Conservation (phyloP, 2,113 vertebrate genomes). For the Catharus minimus region DNA sequence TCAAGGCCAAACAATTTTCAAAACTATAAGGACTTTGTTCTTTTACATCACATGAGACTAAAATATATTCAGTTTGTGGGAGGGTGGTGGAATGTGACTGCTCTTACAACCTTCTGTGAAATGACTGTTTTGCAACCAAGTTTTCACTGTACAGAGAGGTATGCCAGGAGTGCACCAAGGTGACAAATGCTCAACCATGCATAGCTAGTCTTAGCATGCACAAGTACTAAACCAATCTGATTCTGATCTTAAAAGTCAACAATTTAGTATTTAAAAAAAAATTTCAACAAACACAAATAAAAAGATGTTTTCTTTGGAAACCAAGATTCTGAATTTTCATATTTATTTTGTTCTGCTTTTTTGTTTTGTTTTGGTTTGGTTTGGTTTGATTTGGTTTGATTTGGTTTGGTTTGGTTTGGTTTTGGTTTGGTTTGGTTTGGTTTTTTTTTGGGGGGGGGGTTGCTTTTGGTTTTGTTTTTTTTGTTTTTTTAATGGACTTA, state of each 20-base stretch:
- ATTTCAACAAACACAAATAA: background rate
- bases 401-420: background rate
- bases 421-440: background rate
- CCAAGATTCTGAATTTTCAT: background rate
- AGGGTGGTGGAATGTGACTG: background rate
- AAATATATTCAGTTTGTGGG: conserved; percentile 14
- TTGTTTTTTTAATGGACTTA: background rate
- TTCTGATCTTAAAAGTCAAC: background rate
- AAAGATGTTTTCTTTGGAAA: background rate
- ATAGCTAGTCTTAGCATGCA: background rate
- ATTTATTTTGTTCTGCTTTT: accelerated
- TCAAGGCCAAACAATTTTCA: conserved; percentile 55
- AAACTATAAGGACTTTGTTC: conserved; percentile 4
- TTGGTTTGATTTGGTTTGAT: background rate
- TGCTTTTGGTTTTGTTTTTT: too few relatives aligned
- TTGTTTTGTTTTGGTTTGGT: too few relatives aligned
- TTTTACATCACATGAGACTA: background rate
- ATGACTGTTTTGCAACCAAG: background rate
- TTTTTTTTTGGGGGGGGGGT: too few relatives aligned
- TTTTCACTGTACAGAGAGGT: background rate
- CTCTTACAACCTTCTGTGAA: background rate
- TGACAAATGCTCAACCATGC: background rate
- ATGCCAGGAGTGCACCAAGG: background rate
- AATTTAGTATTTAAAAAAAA: background rate
- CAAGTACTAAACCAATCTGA: background rate